A percentile compares a stretch with the other conserved stretches of the same genome.
phyloP scores from a whole-genome alignment of 2,113 vertebrate genomes.

The Strix aluco region DNA sequence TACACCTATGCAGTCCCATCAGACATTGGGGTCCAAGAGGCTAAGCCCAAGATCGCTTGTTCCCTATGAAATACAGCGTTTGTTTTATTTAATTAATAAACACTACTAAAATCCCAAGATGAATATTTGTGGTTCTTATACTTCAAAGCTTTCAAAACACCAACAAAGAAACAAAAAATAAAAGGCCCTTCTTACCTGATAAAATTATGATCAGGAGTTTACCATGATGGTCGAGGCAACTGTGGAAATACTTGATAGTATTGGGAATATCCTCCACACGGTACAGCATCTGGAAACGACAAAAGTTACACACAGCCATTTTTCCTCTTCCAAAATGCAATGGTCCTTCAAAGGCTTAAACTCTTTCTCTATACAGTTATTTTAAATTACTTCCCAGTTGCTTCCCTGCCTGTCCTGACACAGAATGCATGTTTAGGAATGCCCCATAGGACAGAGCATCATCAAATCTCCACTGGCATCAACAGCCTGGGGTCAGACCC shows the following conservation, averaged over 20 bases:
- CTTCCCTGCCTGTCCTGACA: neutral
- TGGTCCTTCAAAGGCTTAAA: neutral
- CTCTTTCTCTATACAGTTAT: neutral
- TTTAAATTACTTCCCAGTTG: neutral
- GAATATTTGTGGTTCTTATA: neutral
- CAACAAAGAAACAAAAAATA: neutral
- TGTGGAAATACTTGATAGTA: constrained; percentile 79
- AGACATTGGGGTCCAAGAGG: neutral
- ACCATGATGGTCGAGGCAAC: constrained; percentile 69
- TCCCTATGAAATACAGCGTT: neutral
- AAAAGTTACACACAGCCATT: neutral
- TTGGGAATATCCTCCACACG: constrained; percentile 66
- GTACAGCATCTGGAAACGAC: constrained; percentile 76
- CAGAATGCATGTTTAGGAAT: neutral
- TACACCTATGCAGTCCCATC: neutral
- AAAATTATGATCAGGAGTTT: constrained; percentile 79
- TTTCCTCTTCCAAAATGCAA: neutral
- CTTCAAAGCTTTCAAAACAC: neutral
- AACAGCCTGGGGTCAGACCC: neutral
- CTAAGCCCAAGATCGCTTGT: neutral
- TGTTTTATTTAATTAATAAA: neutral
- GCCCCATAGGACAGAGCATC: neutral
- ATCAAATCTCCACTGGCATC: neutral
- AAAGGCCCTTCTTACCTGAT: constrained; percentile 53
- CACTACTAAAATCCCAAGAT: neutral